A percentile compares a stretch with the other conserved stretches of the same genome.
These are phyloP conservation scores for Thripadectes ignobilis DNA, from an alignment of 2,797 vertebrate species.

Conservation along the genomic window DNA sequence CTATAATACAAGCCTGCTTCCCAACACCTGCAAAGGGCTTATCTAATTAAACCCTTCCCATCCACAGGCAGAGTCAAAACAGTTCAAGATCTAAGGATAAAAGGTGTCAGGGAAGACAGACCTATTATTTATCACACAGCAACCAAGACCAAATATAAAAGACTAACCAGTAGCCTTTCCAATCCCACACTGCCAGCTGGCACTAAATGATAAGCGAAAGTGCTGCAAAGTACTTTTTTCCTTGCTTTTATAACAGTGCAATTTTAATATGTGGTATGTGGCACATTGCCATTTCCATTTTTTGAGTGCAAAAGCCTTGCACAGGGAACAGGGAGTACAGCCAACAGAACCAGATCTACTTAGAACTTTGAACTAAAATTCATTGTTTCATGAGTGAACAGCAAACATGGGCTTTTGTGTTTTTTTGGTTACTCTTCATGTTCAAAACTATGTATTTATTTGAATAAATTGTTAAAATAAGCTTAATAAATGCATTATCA, in stretches of 20 bases:
- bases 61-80: background rate
- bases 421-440: background rate
- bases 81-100: background rate
- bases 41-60: background rate
- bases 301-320: constrained; percentile 16
- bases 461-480: background rate
- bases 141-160: constrained; percentile 14
- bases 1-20: background rate
- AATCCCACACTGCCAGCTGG: constrained; percentile 31
- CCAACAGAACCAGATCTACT: background rate
- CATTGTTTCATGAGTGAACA: background rate
- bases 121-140: background rate
- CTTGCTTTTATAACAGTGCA: constrained; percentile 7
- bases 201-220: constrained; percentile 9
- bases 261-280: constrained; percentile 22
- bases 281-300: constrained; percentile 38
- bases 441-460: background rate
- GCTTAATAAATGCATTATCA: background rate
- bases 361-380: background rate
- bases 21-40: background rate
- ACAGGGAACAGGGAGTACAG: constrained; percentile 31
- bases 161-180: constrained; percentile 1
- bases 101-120: background rate
- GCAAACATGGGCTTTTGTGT: background rate
- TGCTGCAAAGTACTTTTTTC: background rate